These are phyloP conservation scores for Archips crataeganus DNA, from an alignment of 2,888 invertebrate genomes.

Conservation along the genomic window DNA sequence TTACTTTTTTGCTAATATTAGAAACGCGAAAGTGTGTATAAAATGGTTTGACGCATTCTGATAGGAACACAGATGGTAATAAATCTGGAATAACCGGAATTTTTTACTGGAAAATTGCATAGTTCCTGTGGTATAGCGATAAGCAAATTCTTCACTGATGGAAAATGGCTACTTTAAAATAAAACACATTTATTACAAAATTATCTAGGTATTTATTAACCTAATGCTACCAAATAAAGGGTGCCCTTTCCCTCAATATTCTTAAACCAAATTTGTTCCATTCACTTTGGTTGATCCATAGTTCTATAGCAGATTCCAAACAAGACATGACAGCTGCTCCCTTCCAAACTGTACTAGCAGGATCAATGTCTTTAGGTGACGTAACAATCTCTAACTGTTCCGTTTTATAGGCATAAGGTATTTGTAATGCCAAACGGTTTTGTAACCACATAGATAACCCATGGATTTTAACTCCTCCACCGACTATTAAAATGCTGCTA, in stretches of 20 bases:
- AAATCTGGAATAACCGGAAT: too few species aligned
- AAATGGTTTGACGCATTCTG: too few species aligned
- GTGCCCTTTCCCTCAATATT: constrained; percentile 95
- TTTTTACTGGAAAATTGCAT: too few species aligned
- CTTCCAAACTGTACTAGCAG: constrained; percentile 96
- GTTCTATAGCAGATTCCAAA: constrained; percentile 95
- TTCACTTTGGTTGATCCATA: constrained; percentile 95
- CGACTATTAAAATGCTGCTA: constrained; percentile 95
- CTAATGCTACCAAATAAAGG: constrained; percentile 92
- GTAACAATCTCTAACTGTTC: constrained; percentile 96
- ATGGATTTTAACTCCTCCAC: constrained; percentile 95
- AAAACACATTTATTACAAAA: background rate
- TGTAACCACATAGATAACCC: constrained; percentile 95
- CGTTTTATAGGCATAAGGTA: constrained; percentile 92
- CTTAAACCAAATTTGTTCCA: constrained; percentile 95
- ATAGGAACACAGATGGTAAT: too few species aligned
- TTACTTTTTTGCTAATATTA: too few species aligned
- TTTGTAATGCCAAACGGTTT: constrained; percentile 93
- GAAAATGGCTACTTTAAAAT: background rate
- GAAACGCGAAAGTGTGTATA: too few species aligned
- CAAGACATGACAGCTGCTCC: constrained; percentile 97
- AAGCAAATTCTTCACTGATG: too few species aligned
- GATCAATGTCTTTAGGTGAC: constrained; percentile 96
- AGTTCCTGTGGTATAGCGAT: too few species aligned
- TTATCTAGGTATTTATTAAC: constrained; percentile 26